Evolutionary conservation across 2,888 invertebrate species (phyloP).

Genomic region (Bombylius major): DNA sequence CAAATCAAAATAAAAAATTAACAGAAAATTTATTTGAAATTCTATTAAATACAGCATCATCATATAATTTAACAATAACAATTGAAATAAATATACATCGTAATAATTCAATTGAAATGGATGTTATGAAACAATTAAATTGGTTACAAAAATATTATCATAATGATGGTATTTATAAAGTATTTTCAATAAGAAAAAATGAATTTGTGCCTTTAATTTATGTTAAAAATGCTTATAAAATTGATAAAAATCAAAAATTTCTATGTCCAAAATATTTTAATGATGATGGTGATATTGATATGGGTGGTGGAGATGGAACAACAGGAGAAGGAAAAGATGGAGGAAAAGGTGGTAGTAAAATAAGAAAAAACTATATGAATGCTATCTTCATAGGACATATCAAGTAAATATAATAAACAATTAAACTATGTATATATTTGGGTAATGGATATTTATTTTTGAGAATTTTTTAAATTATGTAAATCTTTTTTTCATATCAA

Average conservation of each 20-base stretch:
- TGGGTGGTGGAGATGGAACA: constrained; percentile 22
- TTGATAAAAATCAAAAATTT: constrained; percentile 40
- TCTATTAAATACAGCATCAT: constrained; percentile 35
- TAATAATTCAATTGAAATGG: constrained; percentile 37
- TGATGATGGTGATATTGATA: constrained; percentile 14
- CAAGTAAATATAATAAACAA: constrained; percentile 20
- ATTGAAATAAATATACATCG: constrained; percentile 48
- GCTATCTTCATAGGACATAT: constrained; percentile 45
- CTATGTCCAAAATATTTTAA: constrained; percentile 33
- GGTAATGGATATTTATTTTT: too few species aligned
- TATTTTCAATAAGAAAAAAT: constrained; percentile 27
- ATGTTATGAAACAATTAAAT: constrained; percentile 37
- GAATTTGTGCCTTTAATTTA: constrained; percentile 45
- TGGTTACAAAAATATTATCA: constrained; percentile 19
- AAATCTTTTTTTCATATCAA: too few species aligned
- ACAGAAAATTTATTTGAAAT: constrained; percentile 34
- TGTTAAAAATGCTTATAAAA: constrained; percentile 49
- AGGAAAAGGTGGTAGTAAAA: constrained; percentile 11
- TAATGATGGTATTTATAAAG: constrained; percentile 28
- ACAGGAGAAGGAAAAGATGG: neutral
- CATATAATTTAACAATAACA: constrained; percentile 41
- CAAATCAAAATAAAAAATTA: constrained; percentile 16
- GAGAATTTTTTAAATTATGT: too few species aligned
- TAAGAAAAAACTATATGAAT: constrained; percentile 42
- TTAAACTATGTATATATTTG: neutral